phyloP scores from a whole-genome alignment of 2,888 invertebrate genomes.

The Lepidonotus clava region DNA sequence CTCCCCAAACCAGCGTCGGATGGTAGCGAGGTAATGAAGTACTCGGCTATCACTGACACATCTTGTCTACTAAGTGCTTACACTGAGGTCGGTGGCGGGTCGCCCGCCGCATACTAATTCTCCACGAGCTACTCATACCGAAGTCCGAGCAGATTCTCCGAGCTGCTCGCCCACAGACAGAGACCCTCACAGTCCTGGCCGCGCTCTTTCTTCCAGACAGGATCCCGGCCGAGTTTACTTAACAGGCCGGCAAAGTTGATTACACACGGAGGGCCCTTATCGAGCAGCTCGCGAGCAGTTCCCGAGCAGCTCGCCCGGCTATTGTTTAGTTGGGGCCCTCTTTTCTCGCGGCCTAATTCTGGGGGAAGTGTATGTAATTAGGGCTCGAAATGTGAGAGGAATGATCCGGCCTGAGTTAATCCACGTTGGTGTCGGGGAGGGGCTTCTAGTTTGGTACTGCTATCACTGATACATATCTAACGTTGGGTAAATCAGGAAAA shows the following conservation, averaged over 20 bases:
- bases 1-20: background rate
- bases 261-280: conserved; percentile 30
- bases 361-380: conserved; percentile 44
- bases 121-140: conserved; percentile 5
- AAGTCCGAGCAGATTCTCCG: conserved; percentile 23
- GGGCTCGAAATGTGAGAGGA: conserved; percentile 24
- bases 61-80: conserved; percentile 51
- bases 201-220: background rate
- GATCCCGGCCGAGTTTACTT: conserved; percentile 9
- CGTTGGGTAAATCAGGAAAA: too few species aligned
- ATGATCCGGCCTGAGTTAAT: background rate
- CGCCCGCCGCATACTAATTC: conserved; percentile 36
- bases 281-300: conserved; percentile 11
- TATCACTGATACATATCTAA: too few species aligned
- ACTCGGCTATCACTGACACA: conserved; percentile 53
- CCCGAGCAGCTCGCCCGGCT: conserved; percentile 17
- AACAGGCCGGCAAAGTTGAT: conserved; percentile 38
- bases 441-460: too few species aligned
- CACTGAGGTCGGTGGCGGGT: conserved; percentile 42
- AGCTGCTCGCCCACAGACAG: background rate
- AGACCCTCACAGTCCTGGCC: background rate
- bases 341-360: conserved; percentile 16
- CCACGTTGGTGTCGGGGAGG: too few species aligned
- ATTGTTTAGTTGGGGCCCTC: conserved; percentile 23
- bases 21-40: conserved; percentile 35